phyloP scores from a whole-genome alignment of 2,797 vertebrate species.

The Thunnus albacares region DNA sequence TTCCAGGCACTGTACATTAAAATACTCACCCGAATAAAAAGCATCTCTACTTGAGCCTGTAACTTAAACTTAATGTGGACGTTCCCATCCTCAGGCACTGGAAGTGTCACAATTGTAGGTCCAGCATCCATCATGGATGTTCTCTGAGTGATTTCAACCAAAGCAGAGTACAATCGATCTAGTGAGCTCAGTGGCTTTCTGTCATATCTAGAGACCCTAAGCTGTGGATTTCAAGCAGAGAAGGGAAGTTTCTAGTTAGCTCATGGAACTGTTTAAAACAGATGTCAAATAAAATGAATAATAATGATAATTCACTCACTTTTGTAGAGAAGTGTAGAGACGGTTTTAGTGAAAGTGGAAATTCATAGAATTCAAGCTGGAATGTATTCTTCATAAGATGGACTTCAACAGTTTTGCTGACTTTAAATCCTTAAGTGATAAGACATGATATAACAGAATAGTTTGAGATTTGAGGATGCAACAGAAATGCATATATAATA shows the following conservation, averaged over 20 bases:
- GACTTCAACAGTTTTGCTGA: constrained; percentile 62
- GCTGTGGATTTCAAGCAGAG: constrained; percentile 52
- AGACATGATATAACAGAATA: neutral
- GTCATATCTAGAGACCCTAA: constrained; percentile 75
- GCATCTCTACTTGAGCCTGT: constrained; percentile 55
- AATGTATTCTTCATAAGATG: constrained; percentile 33
- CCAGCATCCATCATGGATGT: neutral
- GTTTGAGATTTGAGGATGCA: neutral
- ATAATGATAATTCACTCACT: constrained; percentile 53
- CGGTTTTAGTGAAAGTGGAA: constrained; percentile 68
- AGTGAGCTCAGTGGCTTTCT: constrained; percentile 48
- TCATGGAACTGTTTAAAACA: neutral
- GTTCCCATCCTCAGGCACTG: constrained; percentile 74
- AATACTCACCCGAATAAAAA: constrained; percentile 71
- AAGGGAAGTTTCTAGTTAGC: neutral
- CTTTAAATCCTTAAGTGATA: constrained; percentile 54
- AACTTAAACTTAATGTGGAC: constrained; percentile 67
- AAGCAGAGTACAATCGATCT: constrained; percentile 47
- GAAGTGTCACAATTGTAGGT: constrained; percentile 36
- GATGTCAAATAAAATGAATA: neutral
- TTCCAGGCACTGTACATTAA: constrained; percentile 9
- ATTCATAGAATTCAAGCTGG: constrained; percentile 67
- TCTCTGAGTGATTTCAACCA: constrained; percentile 70
- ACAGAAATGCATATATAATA: neutral
- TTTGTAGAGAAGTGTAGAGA: constrained; percentile 68